Evolutionary conservation across 2,113 vertebrate species (phyloP).

Genomic region (Steatornis caripensis): DNA sequence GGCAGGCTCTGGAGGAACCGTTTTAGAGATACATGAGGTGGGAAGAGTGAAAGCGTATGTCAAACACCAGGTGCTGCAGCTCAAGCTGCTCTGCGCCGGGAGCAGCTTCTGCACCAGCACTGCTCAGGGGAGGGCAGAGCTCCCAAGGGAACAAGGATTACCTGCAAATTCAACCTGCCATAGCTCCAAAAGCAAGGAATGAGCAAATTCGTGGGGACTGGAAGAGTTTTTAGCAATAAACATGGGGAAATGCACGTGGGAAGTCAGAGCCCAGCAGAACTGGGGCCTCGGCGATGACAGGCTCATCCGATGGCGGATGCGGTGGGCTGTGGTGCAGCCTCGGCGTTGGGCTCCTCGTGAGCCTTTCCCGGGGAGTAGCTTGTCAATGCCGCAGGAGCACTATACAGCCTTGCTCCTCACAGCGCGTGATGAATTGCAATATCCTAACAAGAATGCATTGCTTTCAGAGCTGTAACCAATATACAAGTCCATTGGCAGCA

Average conservation of each 20-base stretch:
- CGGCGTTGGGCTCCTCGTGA: rapidly evolving
- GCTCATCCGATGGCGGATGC: rapidly evolving
- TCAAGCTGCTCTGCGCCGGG: rapidly evolving
- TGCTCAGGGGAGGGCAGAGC: rapidly evolving
- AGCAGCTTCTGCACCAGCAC: neutral
- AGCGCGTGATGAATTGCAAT: neutral
- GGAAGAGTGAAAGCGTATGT: rapidly evolving
- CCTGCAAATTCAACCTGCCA: neutral
- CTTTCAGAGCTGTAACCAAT: constrained; percentile 38
- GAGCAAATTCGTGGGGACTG: rapidly evolving
- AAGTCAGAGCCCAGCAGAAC: neutral
- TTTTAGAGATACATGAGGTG: neutral
- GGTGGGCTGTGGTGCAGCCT: rapidly evolving
- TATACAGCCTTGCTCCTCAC: neutral
- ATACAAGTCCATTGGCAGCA: constrained; percentile 51
- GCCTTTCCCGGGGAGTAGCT: neutral
- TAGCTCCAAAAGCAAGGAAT: neutral
- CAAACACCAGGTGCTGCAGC: neutral
- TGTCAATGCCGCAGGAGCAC: neutral
- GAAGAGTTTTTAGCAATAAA: neutral
- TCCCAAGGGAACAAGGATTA: neutral
- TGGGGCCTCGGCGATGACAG: rapidly evolving
- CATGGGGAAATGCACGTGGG: neutral
- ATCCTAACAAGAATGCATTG: neutral
- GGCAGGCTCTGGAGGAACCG: neutral